phyloP scores from a whole-genome alignment of 1,140 invertebrate genomes.

The Schlechtendalia chinensis region DNA sequence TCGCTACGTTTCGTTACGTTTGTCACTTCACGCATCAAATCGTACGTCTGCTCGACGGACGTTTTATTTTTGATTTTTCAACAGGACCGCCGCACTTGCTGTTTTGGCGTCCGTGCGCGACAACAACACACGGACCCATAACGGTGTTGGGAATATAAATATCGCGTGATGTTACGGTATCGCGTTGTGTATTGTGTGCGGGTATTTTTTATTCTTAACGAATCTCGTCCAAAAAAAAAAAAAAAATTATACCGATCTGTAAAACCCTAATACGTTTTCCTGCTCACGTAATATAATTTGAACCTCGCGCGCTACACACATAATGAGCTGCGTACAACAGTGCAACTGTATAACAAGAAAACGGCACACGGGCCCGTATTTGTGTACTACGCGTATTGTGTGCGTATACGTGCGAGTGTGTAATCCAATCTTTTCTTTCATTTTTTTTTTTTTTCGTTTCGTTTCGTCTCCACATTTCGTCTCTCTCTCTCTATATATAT shows the following conservation, averaged over 20 bases:
- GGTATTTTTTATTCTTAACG: neutral
- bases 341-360: conserved; percentile 44
- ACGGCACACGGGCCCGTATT: conserved; percentile 14
- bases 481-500: neutral
- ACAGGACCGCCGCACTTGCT: too few species aligned
- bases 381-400: neutral
- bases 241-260: conserved; percentile 4
- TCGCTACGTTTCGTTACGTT: too few species aligned
- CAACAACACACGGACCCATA: too few species aligned
- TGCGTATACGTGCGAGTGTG: neutral
- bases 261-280: conserved; percentile 33
- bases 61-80: too few species aligned
- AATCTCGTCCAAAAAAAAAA: neutral
- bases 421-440: conserved; percentile 45
- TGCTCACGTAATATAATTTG: conserved; percentile 32
- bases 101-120: too few species aligned
- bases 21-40: too few species aligned
- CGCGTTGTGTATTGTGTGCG: too few species aligned
- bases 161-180: too few species aligned
- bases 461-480: neutral
- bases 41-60: too few species aligned
- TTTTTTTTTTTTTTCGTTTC: too few species aligned
- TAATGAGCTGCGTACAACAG: conserved; percentile 33
- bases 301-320: conserved; percentile 12
- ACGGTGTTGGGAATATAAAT: too few species aligned